Base-by-base conservation (phyloP, 2,888 invertebrate species). In the Metellina segmentata region DNA sequence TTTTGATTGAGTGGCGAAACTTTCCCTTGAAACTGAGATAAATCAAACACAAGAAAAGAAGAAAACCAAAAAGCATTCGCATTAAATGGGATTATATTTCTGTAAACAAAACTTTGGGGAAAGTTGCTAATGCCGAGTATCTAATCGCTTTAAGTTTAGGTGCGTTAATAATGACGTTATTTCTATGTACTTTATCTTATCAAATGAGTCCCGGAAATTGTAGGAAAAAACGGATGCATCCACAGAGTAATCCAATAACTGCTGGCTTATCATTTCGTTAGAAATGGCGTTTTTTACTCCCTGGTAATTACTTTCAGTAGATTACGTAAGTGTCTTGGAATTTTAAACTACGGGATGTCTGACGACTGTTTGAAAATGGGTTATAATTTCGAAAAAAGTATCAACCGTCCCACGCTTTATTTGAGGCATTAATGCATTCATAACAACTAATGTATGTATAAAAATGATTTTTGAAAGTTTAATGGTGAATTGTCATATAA, bases 71-170 rank as follows among this genome's bases (percentile, higher is more conserved):
- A 1, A 20, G 72, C 75, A 86, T 70, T 19, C 69, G 69, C 71
- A 52, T 86, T 70, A 86, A 86, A 86, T 79, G 52, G 79, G 86
- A 86, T 86, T 86, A 79, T 70, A 86, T 69, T 71, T 71, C 34
- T 48, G 48, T 34, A 70, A 86, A 78, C 20, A 69, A 51, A 52
- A 71, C 20, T 78, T 86, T 70, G 52, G 20, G 34, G 20, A 48
- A 77, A 75, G 34, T 85, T 77, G 61, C 77, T 75, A 85, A 85
- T 77, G 78, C 51, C 7, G 52, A 69, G 69, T 11, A 5, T 79
- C 52, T 79, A 79, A 86, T 86, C 86, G 70, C 78, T 86, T 86
- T 86, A 79, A n/a, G 70, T 71, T 78, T 9, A 53, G 78, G 86
- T n/a, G 52, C 83, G 71, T 51, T 78, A 52, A 51, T 79, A 86